A percentile compares a stretch with the other conserved stretches of the same genome.
phyloP scores from a whole-genome alignment of 1,140 invertebrate species.

The Coboldia fuscipes region DNA sequence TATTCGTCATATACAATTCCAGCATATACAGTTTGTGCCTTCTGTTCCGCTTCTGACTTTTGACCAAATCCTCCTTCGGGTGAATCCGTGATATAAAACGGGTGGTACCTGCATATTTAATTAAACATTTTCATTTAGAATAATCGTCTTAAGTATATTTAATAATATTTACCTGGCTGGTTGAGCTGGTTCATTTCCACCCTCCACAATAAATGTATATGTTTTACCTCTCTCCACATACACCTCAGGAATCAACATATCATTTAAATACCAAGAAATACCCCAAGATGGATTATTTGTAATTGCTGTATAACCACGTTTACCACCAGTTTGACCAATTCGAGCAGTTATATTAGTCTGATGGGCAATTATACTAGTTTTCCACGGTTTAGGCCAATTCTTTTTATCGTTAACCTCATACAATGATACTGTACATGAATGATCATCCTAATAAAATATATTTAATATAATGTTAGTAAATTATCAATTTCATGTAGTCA shows the following conservation, averaged over 20 bases:
- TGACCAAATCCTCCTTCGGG: slow-evolving; percentile 64
- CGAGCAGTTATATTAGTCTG: slow-evolving; percentile 42
- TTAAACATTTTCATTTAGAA: not conserved
- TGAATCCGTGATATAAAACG: slow-evolving; percentile 81
- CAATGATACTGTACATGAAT: slow-evolving; percentile 18
- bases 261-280: slow-evolving; percentile 88
- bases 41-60: slow-evolving; percentile 41
- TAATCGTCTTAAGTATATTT: not conserved
- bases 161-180: slow-evolving; percentile 29
- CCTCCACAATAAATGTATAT: slow-evolving; percentile 72
- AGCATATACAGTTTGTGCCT: slow-evolving; percentile 49
- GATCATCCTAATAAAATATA: slow-evolving; percentile 16
- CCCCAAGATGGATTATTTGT: slow-evolving; percentile 71
- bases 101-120: slow-evolving; percentile 48
- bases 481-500: too few relatives aligned
- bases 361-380: slow-evolving; percentile 31
- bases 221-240: slow-evolving; percentile 72
- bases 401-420: slow-evolving; percentile 25
- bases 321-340: slow-evolving; percentile 67
- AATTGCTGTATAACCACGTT: slow-evolving; percentile 54
- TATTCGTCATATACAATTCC: slow-evolving; percentile 53
- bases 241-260: slow-evolving; percentile 70
- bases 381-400: slow-evolving; percentile 39
- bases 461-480: too few relatives aligned
- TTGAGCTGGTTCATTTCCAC: slow-evolving; percentile 44